Evolutionary conservation across 1,140 invertebrate genomes (phyloP).

Genomic region (Trichogramma pretiosum): DNA sequence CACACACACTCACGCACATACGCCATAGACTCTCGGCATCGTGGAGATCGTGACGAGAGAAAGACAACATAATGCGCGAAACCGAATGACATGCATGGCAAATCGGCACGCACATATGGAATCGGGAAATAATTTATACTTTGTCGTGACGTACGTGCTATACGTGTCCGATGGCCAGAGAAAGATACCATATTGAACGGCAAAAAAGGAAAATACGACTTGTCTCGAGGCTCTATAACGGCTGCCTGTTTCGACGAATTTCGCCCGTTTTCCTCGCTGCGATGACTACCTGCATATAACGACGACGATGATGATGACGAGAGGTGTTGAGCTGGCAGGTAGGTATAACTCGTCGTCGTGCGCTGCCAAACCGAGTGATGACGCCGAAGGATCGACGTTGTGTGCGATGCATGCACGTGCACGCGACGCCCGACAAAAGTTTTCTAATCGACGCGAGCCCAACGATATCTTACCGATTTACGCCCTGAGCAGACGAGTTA

Average conservation of each 20-base stretch:
- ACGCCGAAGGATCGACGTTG: not conserved
- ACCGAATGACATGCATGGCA: conserved; percentile 15
- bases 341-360: not conserved
- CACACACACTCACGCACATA: too few relatives aligned
- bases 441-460: conserved; percentile 7
- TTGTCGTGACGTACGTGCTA: conserved; percentile 11
- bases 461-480: too few relatives aligned
- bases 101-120: conserved; percentile 12
- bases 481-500: too few relatives aligned
- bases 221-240: not conserved
- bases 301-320: conserved; percentile 8
- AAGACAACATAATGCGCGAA: conserved; percentile 8
- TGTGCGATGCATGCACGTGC: not conserved
- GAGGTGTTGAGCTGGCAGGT: conserved; percentile 4
- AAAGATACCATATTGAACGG: conserved; percentile 3
- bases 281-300: not conserved
- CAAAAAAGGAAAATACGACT: not conserved
- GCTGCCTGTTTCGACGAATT: not conserved
- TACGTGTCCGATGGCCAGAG: not conserved
- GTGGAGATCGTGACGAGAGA: too few relatives aligned
- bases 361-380: not conserved
- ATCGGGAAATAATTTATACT: conserved; percentile 12
- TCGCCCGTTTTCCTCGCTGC: not conserved
- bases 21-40: too few relatives aligned
- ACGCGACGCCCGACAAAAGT: conserved; percentile 6